Conservation (phyloP, 2,797 vertebrate species). For the Melanotaenia parkinsoni region DNA sequence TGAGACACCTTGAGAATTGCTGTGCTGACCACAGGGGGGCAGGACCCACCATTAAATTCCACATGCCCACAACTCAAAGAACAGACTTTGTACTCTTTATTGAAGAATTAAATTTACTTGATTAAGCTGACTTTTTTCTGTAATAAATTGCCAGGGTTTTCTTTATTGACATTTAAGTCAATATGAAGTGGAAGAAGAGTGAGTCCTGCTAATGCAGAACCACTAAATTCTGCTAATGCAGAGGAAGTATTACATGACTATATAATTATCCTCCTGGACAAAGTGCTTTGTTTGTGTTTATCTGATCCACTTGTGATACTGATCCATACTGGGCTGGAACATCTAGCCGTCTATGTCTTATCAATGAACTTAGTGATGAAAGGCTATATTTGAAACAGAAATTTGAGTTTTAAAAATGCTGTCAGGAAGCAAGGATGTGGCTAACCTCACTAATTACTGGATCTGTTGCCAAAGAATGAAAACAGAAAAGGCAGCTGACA, state of each 20-base stretch:
- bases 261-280: constrained; percentile 68
- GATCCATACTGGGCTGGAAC: constrained; percentile 58
- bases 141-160: constrained; percentile 9
- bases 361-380: constrained; percentile 64
- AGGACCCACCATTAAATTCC: constrained; percentile 77
- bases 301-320: constrained; percentile 72
- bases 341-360: constrained; percentile 59
- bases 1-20: constrained; percentile 61
- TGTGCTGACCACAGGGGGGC: constrained; percentile 83
- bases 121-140: constrained; percentile 61
- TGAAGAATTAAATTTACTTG: constrained; percentile 50
- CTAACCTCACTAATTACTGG: constrained; percentile 70
- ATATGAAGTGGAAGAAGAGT: constrained; percentile 50
- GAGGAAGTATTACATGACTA: constrained; percentile 73
- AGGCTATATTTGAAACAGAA: constrained; percentile 62
- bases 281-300: constrained; percentile 75
- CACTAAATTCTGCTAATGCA: constrained; percentile 56
- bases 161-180: constrained; percentile 54
- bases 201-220: constrained; percentile 56
- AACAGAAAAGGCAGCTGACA: constrained; percentile 54
- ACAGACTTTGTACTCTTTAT: constrained; percentile 42
- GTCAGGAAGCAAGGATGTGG: constrained; percentile 77
- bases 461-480: constrained; percentile 66
- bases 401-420: constrained; percentile 56
- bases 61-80: constrained; percentile 28